Evolutionary conservation across 2,888 invertebrate species (phyloP).

Genomic region (Argynnis bischoffii): DNA sequence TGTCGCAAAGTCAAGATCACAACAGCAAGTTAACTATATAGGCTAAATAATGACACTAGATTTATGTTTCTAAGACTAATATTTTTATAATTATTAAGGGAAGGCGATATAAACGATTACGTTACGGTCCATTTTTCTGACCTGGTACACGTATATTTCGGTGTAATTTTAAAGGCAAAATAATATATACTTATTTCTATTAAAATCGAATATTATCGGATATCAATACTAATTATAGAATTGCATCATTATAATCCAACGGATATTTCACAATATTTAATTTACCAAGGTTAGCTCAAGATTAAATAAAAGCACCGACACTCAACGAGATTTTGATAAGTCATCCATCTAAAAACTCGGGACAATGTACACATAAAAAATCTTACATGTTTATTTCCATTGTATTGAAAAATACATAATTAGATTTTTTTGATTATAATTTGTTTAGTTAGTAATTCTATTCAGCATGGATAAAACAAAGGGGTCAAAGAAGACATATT

Average conservation of each 20-base stretch:
- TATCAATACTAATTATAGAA: conserved; percentile 7
- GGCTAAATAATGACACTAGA: no score
- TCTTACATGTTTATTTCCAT: conserved; percentile 52
- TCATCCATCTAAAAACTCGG: conserved; percentile 58
- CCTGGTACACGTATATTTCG: background rate
- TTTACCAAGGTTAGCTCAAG: conserved; percentile 33
- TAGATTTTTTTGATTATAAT: no score
- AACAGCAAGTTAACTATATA: background rate
- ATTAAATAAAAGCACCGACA: conserved; percentile 54
- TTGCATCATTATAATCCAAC: background rate
- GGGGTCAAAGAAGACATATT: no score
- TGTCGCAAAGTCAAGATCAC: no score
- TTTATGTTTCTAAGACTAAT: no score
- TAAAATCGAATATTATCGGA: background rate
- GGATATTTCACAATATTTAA: conserved; percentile 12
- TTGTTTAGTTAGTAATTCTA: no score
- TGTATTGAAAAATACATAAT: conserved; percentile 2
- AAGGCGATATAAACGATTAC: no score
- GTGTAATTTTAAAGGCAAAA: background rate
- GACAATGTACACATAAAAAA: conserved; percentile 61
- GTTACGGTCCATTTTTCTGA: no score
- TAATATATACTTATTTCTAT: conserved; percentile 5
- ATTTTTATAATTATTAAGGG: no score
- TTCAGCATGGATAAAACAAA: no score
- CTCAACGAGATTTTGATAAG: conserved; percentile 54